Evolutionary conservation across 2,113 vertebrate genomes (phyloP), one percentile per base, ranked within the genome.

Genomic region (Scartelaos histophorus): DNA sequence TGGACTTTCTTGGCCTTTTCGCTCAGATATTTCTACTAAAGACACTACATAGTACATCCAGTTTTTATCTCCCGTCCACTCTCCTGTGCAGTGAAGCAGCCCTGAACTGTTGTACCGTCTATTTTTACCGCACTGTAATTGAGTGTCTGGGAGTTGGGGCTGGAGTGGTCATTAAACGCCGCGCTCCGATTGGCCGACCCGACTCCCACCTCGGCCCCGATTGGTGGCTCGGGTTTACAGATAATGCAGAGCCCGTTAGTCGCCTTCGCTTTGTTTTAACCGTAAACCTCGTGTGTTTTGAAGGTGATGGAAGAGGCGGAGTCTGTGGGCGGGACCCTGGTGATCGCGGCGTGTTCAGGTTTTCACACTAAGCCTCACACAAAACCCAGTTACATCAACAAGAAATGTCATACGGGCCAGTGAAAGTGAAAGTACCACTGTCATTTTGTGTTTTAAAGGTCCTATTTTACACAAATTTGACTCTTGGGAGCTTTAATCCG

Each of bases 111-210:
- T 34, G 17, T 12, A n/a, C 15, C 56, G 25, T 69, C 17, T 56
- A 12, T 53, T 80, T 75, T 2, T 56, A 38, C 43, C 51, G 22
- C n/a, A 13, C n/a, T 43, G 46, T 64, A 64, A 64, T 64, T 64
- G 61, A 34, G 58, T 35, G 61, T 43, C 61, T 64, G 61, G 38
- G 61, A 64, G 61, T n/a, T 35, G 16, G 29, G 16, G n/a, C 17
- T 38, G 61, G 34, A 64, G 61, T 64, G 61, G 17, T 64, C 61
- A 64, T 64, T 64, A 64, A 64, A 64, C 34, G 34, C 34, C 17
- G 61, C 61, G 58, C 61, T 43, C 61, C 5, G 29, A 64, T 64
- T 64, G 61, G 61, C 4, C 11, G 2, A 17, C 38, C 34, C 13
- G 16, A 9, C 10, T 12, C 25, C 5, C 58, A 16, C 34, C 29